These are phyloP conservation scores for Trichosurus vulpecula DNA, from an alignment of 2,797 vertebrate species.

Conservation along the genomic window DNA sequence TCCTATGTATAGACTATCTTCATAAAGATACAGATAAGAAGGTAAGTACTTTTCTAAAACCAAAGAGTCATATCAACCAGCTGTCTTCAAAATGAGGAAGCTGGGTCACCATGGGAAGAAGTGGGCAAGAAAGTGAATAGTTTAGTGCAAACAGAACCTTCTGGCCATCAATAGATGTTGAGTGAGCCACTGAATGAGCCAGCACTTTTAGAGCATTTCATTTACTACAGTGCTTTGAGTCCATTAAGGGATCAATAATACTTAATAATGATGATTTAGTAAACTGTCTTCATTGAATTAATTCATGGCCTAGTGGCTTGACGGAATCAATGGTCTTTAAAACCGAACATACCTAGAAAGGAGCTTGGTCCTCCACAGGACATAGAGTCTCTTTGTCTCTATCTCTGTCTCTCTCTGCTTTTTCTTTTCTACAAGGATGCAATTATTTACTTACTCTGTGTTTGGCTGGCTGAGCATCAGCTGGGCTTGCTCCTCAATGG, in stretches of 20 bases:
- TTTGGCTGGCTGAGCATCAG: not conserved
- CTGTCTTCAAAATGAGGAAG: not conserved
- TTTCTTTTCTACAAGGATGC: not conserved
- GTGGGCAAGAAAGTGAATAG: not conserved
- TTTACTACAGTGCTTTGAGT: not conserved
- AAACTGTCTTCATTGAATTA: constrained; percentile 2
- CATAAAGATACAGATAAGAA: not conserved
- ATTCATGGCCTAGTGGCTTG: not conserved
- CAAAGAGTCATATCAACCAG: not conserved
- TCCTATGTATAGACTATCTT: not conserved
- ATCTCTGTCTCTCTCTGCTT: not conserved
- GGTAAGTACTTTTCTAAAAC: not conserved
- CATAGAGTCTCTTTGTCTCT: not conserved
- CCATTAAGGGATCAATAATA: not conserved
- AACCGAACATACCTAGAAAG: not conserved
- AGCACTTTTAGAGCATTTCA: not conserved
- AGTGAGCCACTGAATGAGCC: not conserved
- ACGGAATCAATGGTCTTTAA: not conserved
- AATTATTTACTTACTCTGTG: not conserved
- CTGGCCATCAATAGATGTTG: not conserved
- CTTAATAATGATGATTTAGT: not conserved
- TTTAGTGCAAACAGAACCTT: not conserved
- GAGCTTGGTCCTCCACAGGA: not conserved
- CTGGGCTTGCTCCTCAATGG: not conserved
- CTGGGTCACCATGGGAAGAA: not conserved